Evolutionary conservation across 1,140 invertebrate species (phyloP).

Genomic region (Andricus grossulariae): DNA sequence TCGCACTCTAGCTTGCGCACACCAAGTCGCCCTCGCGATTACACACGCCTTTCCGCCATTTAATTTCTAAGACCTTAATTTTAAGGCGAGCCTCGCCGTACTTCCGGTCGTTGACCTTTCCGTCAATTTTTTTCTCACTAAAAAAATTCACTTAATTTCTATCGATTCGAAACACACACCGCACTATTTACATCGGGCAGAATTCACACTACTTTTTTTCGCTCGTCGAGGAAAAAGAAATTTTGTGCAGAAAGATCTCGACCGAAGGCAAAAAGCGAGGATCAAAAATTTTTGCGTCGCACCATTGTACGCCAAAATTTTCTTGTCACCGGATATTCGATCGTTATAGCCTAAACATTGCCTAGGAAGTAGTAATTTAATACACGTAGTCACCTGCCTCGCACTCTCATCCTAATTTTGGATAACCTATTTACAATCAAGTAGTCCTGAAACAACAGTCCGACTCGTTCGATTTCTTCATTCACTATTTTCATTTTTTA

Average conservation of each 20-base stretch:
- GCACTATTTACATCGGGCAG: slow-evolving; percentile 47
- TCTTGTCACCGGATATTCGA: slow-evolving; percentile 15
- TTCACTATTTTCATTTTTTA: slow-evolving; percentile 51
- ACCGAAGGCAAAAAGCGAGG: not conserved
- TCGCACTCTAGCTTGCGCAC: slow-evolving; percentile 43
- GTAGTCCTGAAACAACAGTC: slow-evolving; percentile 47
- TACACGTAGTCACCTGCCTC: slow-evolving; percentile 51
- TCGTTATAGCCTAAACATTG: slow-evolving; percentile 55
- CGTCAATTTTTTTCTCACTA: slow-evolving; percentile 37
- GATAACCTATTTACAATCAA: slow-evolving; percentile 55
- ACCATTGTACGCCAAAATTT: slow-evolving; percentile 27
- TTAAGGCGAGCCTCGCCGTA: slow-evolving; percentile 58
- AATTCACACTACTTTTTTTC: slow-evolving; percentile 37
- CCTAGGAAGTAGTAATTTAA: slow-evolving; percentile 51
- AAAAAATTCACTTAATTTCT: slow-evolving; percentile 56
- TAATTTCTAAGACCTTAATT: slow-evolving; percentile 61
- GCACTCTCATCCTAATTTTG: slow-evolving; percentile 25
- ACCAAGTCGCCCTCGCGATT: slow-evolving; percentile 48
- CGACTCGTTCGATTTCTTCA: slow-evolving; percentile 40
- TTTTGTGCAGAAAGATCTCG: slow-evolving; percentile 11
- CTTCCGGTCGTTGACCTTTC: slow-evolving; percentile 55
- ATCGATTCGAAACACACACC: slow-evolving; percentile 33
- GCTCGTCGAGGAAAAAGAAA: slow-evolving; percentile 12
- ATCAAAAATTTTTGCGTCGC: slow-evolving; percentile 29
- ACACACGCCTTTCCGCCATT: slow-evolving; percentile 56